A percentile compares a stretch with the other conserved stretches of the same genome.
Evolutionary conservation across 2,113 vertebrate species (phyloP).

Genomic region (Poicephalus meyeri): DNA sequence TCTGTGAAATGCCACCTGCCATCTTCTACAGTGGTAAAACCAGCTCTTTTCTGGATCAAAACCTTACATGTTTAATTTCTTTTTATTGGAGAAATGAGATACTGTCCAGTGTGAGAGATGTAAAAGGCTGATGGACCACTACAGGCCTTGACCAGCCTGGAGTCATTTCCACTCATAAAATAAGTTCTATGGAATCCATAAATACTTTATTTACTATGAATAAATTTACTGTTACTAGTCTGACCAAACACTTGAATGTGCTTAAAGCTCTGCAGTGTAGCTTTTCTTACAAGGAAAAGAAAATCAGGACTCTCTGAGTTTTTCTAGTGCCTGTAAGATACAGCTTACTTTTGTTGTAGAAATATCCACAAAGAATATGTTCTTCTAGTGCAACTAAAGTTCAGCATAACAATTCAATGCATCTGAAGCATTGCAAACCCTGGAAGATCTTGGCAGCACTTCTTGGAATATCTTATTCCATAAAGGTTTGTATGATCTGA

Average conservation of each 20-base stretch:
- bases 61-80: background rate
- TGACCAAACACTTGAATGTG: background rate
- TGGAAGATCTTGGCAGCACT: background rate
- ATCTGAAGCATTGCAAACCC: background rate
- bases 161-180: background rate
- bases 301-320: background rate
- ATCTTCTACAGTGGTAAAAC: background rate
- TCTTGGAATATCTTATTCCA: background rate
- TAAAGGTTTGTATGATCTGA: background rate
- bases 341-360: background rate
- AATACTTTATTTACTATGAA: background rate
- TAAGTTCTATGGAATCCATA: background rate
- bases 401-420: background rate
- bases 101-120: background rate
- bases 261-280: background rate
- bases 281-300: background rate
- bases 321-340: background rate
- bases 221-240: background rate
- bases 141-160: background rate
- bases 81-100: background rate
- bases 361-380: background rate
- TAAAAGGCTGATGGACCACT: background rate
- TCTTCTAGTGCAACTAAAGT: background rate
- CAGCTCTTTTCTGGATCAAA: background rate
- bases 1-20: background rate